A percentile compares a stretch with the other conserved stretches of the same genome.
Evolutionary conservation across 2,888 invertebrate genomes (phyloP).

Genomic region (Emmelina monodactyla): DNA sequence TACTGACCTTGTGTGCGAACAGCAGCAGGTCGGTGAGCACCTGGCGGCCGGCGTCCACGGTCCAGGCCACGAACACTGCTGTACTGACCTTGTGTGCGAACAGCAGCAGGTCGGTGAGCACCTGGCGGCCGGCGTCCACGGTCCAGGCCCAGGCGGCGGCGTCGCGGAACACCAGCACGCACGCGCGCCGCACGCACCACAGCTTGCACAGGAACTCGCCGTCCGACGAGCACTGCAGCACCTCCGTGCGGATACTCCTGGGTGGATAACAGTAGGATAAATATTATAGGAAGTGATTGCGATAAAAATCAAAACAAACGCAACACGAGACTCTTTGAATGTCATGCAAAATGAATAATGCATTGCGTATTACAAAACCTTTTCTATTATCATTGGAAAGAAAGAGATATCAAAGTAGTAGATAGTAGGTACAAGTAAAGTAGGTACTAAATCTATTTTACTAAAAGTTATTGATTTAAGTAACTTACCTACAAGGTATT

Average conservation of each 20-base stretch:
- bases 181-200: constrained; percentile 89
- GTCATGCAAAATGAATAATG: no score
- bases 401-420: no score
- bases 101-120: constrained; percentile 86
- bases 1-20: no score
- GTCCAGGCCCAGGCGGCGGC: constrained; percentile 81
- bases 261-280: constrained; percentile 7
- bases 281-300: neutral
- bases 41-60: no score
- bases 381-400: no score
- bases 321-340: no score
- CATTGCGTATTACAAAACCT: no score
- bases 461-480: no score
- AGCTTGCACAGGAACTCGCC: constrained; percentile 96
- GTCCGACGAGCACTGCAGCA: constrained; percentile 88
- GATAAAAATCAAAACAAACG: neutral
- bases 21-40: neutral
- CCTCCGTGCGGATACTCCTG: constrained; percentile 82
- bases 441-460: no score
- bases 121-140: constrained; percentile 85
- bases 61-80: no score
- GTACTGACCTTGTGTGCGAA: constrained; percentile 80
- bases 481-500: constrained; percentile 69
- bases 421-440: no score
- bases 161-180: constrained; percentile 78